A percentile compares a stretch with the other conserved stretches of the same genome.
Conservation (phyloP, 2,113 vertebrate genomes). For the Panthera uncia region DNA sequence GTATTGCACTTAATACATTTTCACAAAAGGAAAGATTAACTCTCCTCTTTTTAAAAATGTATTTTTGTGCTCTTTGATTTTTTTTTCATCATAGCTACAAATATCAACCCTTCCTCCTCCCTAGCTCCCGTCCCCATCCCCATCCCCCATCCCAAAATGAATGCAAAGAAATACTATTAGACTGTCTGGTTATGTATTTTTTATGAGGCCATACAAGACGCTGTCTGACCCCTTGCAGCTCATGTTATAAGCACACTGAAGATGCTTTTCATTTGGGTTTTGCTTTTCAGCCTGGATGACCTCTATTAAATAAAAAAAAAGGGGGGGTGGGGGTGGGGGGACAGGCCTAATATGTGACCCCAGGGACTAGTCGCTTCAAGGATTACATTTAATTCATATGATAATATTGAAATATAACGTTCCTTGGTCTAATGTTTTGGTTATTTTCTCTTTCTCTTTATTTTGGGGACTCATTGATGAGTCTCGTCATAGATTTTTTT, state of each 20-base stretch:
- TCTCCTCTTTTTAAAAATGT: slow-evolving; percentile 72
- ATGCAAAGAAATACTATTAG: slow-evolving; percentile 91
- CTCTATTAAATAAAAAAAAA: slow-evolving; percentile 88
- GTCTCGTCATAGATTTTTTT: slow-evolving; percentile 68
- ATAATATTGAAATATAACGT: slow-evolving; percentile 90
- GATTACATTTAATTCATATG: slow-evolving; percentile 91
- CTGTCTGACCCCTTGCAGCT: slow-evolving; percentile 89
- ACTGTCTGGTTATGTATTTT: slow-evolving; percentile 92
- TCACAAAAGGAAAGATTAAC: slow-evolving; percentile 56
- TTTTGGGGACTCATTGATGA: slow-evolving; percentile 83
- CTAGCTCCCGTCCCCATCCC: slow-evolving; percentile 64
- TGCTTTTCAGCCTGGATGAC: slow-evolving; percentile 90
- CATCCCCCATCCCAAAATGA: slow-evolving; percentile 87
- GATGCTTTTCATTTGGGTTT: slow-evolving; percentile 91
- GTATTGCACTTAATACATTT: slow-evolving; percentile 57
- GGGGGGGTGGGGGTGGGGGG: slow-evolving; percentile 72
- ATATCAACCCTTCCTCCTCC: slow-evolving; percentile 60
- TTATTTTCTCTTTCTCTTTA: slow-evolving; percentile 84
- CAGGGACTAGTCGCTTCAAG: slow-evolving; percentile 86
- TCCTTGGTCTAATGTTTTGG: slow-evolving; percentile 84
- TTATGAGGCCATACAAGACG: slow-evolving; percentile 91
- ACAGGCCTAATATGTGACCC: slow-evolving; percentile 88
- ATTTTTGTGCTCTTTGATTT: slow-evolving; percentile 53
- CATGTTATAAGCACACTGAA: slow-evolving; percentile 89
- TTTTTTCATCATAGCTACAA: slow-evolving; percentile 39